Evolutionary conservation across 2,113 vertebrate species (phyloP).

Genomic region (Eubucco bourcierii): DNA sequence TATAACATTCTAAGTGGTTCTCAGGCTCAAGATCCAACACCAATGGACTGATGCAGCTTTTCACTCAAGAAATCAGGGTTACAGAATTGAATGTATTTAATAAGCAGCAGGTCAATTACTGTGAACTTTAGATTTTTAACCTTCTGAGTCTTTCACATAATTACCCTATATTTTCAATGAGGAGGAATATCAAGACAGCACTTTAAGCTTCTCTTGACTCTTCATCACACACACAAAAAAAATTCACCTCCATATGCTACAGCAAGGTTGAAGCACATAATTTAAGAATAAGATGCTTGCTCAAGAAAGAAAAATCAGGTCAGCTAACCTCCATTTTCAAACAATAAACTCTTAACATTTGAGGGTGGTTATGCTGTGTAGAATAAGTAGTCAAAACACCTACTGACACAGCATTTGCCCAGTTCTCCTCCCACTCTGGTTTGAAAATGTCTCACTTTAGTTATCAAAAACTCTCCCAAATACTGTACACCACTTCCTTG

Average conservation of each 20-base stretch:
- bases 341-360: not conserved
- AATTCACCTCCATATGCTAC: not conserved
- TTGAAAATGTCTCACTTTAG: not conserved
- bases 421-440: not conserved
- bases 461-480: not conserved
- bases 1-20: not conserved
- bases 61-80: not conserved
- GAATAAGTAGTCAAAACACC: not conserved
- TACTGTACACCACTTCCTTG: fast-evolving
- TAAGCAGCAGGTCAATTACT: not conserved
- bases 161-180: not conserved
- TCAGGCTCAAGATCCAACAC: not conserved
- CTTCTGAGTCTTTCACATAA: not conserved
- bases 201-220: not conserved
- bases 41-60: not conserved
- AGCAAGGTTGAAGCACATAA: not conserved
- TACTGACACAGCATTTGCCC: not conserved
- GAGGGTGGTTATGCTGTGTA: not conserved
- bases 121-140: not conserved
- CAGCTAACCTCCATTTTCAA: not conserved
- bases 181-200: not conserved
- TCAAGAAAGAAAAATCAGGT: not conserved
- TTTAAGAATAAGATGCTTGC: not conserved
- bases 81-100: not conserved
- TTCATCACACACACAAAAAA: not conserved